A percentile compares a stretch with the other conserved stretches of the same genome.
Evolutionary conservation across 1,140 invertebrate genomes (phyloP).

Genomic region (Drosophila mojavensis): DNA sequence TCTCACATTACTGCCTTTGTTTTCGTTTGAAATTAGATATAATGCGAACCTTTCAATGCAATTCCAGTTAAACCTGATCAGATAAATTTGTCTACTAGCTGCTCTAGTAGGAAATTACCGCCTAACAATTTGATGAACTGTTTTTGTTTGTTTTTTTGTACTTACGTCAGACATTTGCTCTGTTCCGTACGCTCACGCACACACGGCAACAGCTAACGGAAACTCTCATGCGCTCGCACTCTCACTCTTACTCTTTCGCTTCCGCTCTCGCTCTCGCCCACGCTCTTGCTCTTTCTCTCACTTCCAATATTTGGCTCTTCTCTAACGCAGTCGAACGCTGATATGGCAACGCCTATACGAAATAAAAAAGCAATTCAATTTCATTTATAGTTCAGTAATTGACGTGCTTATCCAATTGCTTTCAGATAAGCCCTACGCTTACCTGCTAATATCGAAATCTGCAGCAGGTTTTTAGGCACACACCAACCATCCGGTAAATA

Average conservation of each 20-base stretch:
- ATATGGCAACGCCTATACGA: slow-evolving; percentile 38
- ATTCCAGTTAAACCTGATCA: slow-evolving; percentile 27
- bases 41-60: not conserved
- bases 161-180: slow-evolving; percentile 71
- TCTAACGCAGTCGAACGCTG: slow-evolving; percentile 24
- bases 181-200: slow-evolving; percentile 25
- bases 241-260: slow-evolving; percentile 6
- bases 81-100: slow-evolving; percentile 10
- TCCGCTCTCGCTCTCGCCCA: not conserved
- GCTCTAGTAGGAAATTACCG: slow-evolving; percentile 18
- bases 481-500: slow-evolving; percentile 23
- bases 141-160: slow-evolving; percentile 20
- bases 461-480: slow-evolving; percentile 72
- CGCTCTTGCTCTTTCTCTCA: not conserved
- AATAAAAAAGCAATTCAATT: slow-evolving; percentile 12
- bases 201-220: slow-evolving; percentile 19
- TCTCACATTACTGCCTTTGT: no score
- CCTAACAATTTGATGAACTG: slow-evolving; percentile 17
- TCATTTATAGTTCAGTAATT: slow-evolving; percentile 1
- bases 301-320: slow-evolving; percentile 23
- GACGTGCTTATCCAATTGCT: not conserved
- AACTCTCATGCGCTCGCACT: slow-evolving; percentile 7
- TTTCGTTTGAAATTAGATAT: no score
- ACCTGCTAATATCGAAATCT: slow-evolving; percentile 41
- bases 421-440: not conserved